Percentiles rank a stretch among this genome's conserved stretches.
phyloP scores from a whole-genome alignment of 2,113 vertebrate species.

The Menura novaehollandiae region DNA sequence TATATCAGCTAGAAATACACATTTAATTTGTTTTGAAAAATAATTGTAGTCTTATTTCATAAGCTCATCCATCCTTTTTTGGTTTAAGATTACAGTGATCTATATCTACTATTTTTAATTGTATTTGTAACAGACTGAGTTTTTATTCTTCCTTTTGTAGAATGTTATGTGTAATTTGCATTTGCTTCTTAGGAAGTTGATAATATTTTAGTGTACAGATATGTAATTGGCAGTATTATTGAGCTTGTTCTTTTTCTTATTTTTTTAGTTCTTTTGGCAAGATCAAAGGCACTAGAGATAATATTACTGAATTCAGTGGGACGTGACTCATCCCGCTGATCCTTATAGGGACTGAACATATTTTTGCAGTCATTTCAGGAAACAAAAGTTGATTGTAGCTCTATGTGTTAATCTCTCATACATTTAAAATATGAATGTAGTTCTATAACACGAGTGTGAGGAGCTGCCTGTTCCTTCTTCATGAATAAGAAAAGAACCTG shows the following conservation, averaged over 20 bases:
- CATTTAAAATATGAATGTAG: not conserved
- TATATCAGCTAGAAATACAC: not conserved
- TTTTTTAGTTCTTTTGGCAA: not conserved
- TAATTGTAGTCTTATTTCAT: not conserved
- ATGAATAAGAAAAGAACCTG: not conserved
- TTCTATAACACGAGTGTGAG: accelerated
- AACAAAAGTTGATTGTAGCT: not conserved
- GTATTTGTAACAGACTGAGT: not conserved
- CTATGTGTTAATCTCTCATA: not conserved
- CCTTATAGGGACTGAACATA: not conserved
- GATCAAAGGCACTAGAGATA: not conserved
- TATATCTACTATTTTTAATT: not conserved
- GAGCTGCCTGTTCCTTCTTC: not conserved
- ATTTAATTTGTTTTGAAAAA: not conserved
- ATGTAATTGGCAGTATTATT: not conserved
- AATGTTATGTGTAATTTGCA: not conserved
- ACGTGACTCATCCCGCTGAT: not conserved
- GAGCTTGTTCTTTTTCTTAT: not conserved
- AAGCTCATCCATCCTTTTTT: not conserved
- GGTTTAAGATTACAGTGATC: not conserved
- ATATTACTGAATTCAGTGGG: not conserved
- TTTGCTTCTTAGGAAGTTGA: not conserved
- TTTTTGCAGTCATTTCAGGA: not conserved
- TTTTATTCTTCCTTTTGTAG: not conserved
- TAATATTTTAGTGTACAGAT: not conserved